Evolutionary conservation across 2,797 vertebrate species (phyloP), one percentile per base, ranked within the genome.

Genomic region (Enteromius treurensis): DNA sequence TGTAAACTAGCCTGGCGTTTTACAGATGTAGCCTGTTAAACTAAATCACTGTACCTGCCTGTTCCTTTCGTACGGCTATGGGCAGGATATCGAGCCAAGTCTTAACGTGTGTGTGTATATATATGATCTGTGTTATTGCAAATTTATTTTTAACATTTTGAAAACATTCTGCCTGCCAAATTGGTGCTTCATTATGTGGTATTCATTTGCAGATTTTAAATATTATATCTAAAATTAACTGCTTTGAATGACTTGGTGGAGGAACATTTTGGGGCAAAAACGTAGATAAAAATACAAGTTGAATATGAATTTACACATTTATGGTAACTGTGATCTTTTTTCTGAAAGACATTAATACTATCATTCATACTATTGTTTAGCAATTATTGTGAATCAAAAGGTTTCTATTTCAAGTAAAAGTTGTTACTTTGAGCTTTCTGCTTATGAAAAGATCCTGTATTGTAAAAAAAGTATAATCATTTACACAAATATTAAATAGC

Each of bases 21-120:
- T 93, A 94, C 93, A 95, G 91, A 93, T 93, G 93, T 93, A 90
- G 91, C 90, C 93, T 93, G 92, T 93, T 93, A 85, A 92, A 93
- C 86, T 86, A 91, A 92, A 94, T 94, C 92, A 93, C 93, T 94
- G 92, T 93, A 94, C 91, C 92, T 94, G 93, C 91, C 92, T 94
- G 93, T 94, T 93, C 91, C 81, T 89, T 90, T 90, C 90, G 89
- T 89, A 86, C 86, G 68, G 26, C 84, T 91, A 91, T 89, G 91
- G 90, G 86, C 86, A 88, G 90, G 88, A 92, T 90, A 90, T 92
- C 91, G 87, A 92, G 86, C 90, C 70, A 68, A 86, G 90, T 90
- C 90, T 92, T 80, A 88, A 53, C 76, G 58, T 88, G 92, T 92
- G 93, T 94, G 91, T 91, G 89, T 94, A 92, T 87, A 86, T 75